Evolutionary conservation across 2,113 vertebrate species (phyloP), one percentile per base, ranked within the genome.

Genomic region (Brevimyrus niger): DNA sequence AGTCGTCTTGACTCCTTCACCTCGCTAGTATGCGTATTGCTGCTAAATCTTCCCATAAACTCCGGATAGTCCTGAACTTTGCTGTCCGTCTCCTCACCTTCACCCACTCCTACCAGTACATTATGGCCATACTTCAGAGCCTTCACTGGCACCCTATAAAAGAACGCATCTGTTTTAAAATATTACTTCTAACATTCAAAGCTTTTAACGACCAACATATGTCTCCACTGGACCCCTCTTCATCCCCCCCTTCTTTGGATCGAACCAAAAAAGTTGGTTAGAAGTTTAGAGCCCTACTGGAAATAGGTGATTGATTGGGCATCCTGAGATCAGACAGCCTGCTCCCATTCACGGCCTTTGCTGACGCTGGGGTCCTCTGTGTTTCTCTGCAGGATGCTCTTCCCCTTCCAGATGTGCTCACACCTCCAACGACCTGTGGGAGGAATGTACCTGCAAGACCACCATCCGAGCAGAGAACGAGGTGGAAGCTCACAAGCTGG

Each of bases 401-500:
- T 88, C 91, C 27, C 42, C 90, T 0, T 93, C 92, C 0, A 95
- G 87, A 73, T 94, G 89, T 61, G 94, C 93, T 10, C 91, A 94
- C 73, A 88, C 89, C 19, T 92, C 91, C 0, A 95, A 96, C 0
- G 96, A 95, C 0, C 90, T 92, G 0, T 97, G 97, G 1, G 96
- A 97, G 47, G 95, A 96, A 76, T 94, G 93, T 17, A 87, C 93
- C 84, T 44, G 91, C 42, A 97, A 93, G 93, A 96, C 97, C 87
- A 96, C 95, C 0, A 93, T 98, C 92, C 94, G 93, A 0, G 96
- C 95, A 0, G 96, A 97, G 48, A 97, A 98, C 0, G 96, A 95
- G 0, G 96, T 96, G 91, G 97, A 97, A 92, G 97, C 97, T 1
- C 94, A 97, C 88, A 96, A 96, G 89, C 94, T 97, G 48, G 97